Evolutionary conservation across 1,140 invertebrate species (phyloP).

Genomic region (Sesamia nonagrioides): DNA sequence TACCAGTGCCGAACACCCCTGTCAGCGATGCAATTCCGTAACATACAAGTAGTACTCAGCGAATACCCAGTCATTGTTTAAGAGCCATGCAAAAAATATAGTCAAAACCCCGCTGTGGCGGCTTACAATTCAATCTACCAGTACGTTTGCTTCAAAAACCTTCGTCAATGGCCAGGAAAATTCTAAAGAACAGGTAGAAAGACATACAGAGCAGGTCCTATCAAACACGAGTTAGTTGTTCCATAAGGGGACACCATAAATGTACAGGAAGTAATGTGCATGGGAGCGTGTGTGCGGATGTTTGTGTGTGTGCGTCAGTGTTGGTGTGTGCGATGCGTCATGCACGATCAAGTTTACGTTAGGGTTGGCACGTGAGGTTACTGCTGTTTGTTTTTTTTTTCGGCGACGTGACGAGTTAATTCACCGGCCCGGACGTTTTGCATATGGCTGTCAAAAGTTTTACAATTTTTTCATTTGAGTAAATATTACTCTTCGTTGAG

Average conservation of each 20-base stretch:
- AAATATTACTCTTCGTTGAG: too few relatives aligned
- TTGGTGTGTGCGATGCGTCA: conserved; percentile 67
- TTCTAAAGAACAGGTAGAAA: neutral
- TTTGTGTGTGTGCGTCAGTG: conserved; percentile 42
- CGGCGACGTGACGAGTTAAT: neutral
- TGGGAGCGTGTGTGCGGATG: conserved; percentile 47
- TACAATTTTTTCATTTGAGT: too few relatives aligned
- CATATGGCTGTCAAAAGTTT: too few relatives aligned
- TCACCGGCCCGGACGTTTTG: too few relatives aligned
- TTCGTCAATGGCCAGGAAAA: neutral
- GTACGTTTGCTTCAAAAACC: neutral
- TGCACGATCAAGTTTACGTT: conserved; percentile 57
- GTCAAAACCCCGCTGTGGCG: neutral
- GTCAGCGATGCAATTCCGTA: too few relatives aligned
- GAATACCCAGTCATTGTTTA: too few relatives aligned
- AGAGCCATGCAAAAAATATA: neutral
- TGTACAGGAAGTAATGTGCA: conserved; percentile 64
- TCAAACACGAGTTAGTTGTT: neutral
- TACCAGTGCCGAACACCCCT: too few relatives aligned
- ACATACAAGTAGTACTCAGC: too few relatives aligned
- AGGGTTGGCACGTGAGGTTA: conserved; percentile 48
- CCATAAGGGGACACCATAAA: conserved; percentile 62
- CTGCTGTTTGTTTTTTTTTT: neutral
- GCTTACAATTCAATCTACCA: neutral
- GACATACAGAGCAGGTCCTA: conserved; percentile 8